phyloP scores from a whole-genome alignment of 2,888 invertebrate species.

The Drosophila barbarae region DNA sequence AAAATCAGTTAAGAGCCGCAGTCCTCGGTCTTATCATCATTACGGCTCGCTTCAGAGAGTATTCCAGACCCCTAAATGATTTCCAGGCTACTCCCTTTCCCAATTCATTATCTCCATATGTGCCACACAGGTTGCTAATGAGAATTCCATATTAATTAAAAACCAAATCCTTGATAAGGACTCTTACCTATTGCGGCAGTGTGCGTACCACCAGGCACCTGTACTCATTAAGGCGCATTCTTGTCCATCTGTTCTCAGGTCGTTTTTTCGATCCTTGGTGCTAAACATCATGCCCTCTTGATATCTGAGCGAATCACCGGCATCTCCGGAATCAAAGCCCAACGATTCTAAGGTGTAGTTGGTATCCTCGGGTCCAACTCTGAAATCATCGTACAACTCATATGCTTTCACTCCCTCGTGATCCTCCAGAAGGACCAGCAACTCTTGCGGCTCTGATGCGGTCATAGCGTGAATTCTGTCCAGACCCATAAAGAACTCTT shows the following conservation, averaged over 20 bases:
- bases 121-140: constrained; percentile 5
- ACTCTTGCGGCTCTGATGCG: neutral
- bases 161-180: too few species aligned
- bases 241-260: neutral
- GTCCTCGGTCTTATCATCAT: constrained; percentile 13
- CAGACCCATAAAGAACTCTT: constrained; percentile 20
- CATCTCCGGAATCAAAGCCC: neutral
- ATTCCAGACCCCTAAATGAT: neutral
- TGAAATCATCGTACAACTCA: neutral
- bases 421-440: neutral
- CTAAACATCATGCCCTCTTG: neutral
- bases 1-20: neutral
- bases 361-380: neutral
- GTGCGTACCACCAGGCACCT: constrained; percentile 15
- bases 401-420: neutral
- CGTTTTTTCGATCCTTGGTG: constrained; percentile 3
- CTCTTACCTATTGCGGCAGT: neutral
- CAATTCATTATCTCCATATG: neutral
- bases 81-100: constrained; percentile 6
- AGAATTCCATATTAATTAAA: neutral
- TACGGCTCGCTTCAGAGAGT: neutral
- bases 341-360: constrained; percentile 8
- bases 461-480: constrained; percentile 9
- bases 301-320: constrained; percentile 1
- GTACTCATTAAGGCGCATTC: neutral